Base-by-base conservation (phyloP, 2,797 vertebrate genomes). In the Anguilla pacifica region DNA sequence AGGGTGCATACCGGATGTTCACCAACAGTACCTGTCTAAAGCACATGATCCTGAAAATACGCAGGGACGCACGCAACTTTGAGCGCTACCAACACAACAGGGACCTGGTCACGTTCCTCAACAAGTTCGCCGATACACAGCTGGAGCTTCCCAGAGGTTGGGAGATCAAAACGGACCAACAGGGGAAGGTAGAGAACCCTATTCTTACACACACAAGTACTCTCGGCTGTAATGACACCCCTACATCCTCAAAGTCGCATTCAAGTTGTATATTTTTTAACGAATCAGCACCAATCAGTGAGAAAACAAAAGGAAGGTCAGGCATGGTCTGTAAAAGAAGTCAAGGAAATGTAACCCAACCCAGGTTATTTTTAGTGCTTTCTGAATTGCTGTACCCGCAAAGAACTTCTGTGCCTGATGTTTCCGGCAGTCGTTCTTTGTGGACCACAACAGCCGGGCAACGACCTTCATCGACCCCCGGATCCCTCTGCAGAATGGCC, bases 21-120 rank as follows among this genome's bases (percentile, higher is more conserved):
- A 98, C 98, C 91, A 98, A 97, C 95, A 99, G 98, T 91, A 99
- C 97, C 91, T 99, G 98, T 91, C 96, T 99, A 88, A 99, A 99
- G 94, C 98, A 99, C 94, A 99, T 99, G 98, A 97, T 99, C 91
- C 94, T 99, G 92, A 99, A 99, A 94, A 97, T 99, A 88, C 98
- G 98, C 0, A 96, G 98, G n/a, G 98, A 99, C 0, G 97, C 98
- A 28, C 96, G 97, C 13, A 99, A 99, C 94, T 99, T 99, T 87
- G 98, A 99, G 92, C 97, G 98, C 49, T 99, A 99, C 94, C 98
- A 99, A 88, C 98, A 99, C 89, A 99, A 99, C 93, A 96, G 98
- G 2, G 98, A 99, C 93, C 94, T 99, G 91, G 98, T 99, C 90
- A 97, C 98, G 85, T 99, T 99, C 95, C 97, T 99, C 94, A 99